Percentiles rank a stretch among this genome's conserved stretches.
Evolutionary conservation across 2,113 vertebrate genomes (phyloP).

Genomic region (Megaleporinus macrocephalus): DNA sequence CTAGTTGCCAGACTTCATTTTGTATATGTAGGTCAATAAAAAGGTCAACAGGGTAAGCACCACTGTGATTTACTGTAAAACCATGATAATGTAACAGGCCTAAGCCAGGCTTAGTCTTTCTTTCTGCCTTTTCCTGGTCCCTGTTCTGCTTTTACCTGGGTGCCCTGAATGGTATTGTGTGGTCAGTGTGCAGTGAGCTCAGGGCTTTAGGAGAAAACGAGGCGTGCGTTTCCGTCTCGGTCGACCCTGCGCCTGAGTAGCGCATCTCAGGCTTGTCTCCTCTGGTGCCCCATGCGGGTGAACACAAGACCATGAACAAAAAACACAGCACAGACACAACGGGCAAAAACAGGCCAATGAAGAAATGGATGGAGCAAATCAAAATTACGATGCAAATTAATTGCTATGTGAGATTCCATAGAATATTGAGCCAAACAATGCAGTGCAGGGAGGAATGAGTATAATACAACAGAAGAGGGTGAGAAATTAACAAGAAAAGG

Average conservation of each 20-base stretch:
- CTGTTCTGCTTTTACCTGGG: conserved; percentile 61
- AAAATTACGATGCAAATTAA: conserved; percentile 46
- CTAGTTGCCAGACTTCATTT: too few relatives aligned
- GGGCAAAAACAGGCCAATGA: conserved; percentile 50
- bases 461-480: neutral
- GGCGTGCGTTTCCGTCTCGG: conserved; percentile 78
- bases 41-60: too few relatives aligned
- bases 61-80: too few relatives aligned
- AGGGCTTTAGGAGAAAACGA: conserved; percentile 82
- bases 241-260: conserved; percentile 65
- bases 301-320: conserved; percentile 54
- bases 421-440: conserved; percentile 20
- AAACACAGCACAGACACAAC: conserved; percentile 52
- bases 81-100: too few relatives aligned
- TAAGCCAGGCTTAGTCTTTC: neutral
- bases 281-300: conserved; percentile 61
- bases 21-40: too few relatives aligned
- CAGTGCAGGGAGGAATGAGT: conserved; percentile 25
- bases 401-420: conserved; percentile 27
- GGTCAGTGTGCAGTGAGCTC: conserved; percentile 69
- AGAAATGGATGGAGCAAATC: conserved; percentile 57
- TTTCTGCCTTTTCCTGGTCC: neutral
- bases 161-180: conserved; percentile 72
- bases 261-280: conserved; percentile 60
- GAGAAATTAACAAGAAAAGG: neutral